Evolutionary conservation across 2,113 vertebrate species (phyloP).

Genomic region (Brachyhypopomus gauderio): DNA sequence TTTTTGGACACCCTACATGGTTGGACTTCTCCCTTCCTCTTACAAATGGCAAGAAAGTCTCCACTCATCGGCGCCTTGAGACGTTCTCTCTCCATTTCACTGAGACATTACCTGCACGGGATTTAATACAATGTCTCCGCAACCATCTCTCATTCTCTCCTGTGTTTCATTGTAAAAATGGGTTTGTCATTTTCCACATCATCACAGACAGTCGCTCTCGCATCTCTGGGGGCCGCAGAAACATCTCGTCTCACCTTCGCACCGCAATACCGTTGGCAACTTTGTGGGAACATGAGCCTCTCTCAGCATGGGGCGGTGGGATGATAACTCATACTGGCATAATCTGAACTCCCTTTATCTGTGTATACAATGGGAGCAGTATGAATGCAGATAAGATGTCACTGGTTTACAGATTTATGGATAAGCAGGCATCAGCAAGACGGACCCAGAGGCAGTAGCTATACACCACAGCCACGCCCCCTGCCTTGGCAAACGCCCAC

Average conservation of each 20-base stretch:
- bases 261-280: neutral
- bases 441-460: neutral
- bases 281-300: constrained; percentile 12
- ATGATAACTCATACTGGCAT: constrained; percentile 39
- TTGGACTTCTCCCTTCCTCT: constrained; percentile 56
- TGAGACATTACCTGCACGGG: constrained; percentile 16
- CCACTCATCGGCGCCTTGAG: neutral
- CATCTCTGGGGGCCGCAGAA: neutral
- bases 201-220: neutral
- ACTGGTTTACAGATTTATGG: constrained; percentile 37
- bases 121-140: constrained; percentile 9
- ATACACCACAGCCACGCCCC: neutral
- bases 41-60: constrained; percentile 66
- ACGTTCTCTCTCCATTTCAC: constrained; percentile 51
- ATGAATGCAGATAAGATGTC: constrained; percentile 46
- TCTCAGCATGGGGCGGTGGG: constrained; percentile 11
- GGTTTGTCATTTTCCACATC: constrained; percentile 23
- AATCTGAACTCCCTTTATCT: constrained; percentile 44
- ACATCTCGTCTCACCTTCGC: neutral
- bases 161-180: constrained; percentile 34
- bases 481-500: constrained; percentile 1
- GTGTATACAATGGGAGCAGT: constrained; percentile 32
- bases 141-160: constrained; percentile 7
- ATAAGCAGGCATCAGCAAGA: constrained; percentile 29
- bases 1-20: constrained; percentile 68